Base-by-base conservation (phyloP, 2,113 vertebrate species). In the Felis catus region DNA sequence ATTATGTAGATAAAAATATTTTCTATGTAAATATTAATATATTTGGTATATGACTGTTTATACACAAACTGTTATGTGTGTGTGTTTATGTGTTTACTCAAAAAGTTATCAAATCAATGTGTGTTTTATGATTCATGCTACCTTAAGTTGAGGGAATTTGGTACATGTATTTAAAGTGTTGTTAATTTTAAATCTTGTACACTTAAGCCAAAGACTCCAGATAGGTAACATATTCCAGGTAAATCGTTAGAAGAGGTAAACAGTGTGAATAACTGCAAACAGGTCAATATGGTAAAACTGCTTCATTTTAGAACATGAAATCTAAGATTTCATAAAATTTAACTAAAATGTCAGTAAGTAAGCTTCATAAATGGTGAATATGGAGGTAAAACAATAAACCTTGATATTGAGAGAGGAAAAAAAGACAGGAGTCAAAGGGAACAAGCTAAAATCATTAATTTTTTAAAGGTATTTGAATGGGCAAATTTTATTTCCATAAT, bases 401-500 rank as follows among this genome's bases (percentile, higher is more conserved):
- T 91, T 36, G 7, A 76, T 89, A 27, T 39, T 73, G 53, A 95
- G 39, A 84, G 18, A 45, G 1, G 18, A 76, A 48, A 61, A 76
- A 96, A 80, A 48, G 73, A 58, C 2, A 84, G 12, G 3, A 58
- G 0, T 80, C 41, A 95, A 91, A 58, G 25, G 36, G 23, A 80
- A 36, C 66, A 92, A 94, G 76, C 51, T 48, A 80, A 95, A 88
- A 76, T 74, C 39, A 85, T 96, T 98, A 92, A 82, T 85, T 95
- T 93, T 97, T 97, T 71, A 48, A 89, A 96, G 76, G 31, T 78
- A 58, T 88, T 91, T 97, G 53, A 92, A 95, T 94, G 71, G 55
- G 65, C 6, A 85, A 83, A 76, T 94, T 95, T 97, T 97, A 97
- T 97, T 93, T 96, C 82, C n/a, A 70, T 91, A 95, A 96, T 96